A percentile compares a stretch with the other conserved stretches of the same genome.
phyloP scores from a whole-genome alignment of 1,140 invertebrate species.

The Cylas formicarius region DNA sequence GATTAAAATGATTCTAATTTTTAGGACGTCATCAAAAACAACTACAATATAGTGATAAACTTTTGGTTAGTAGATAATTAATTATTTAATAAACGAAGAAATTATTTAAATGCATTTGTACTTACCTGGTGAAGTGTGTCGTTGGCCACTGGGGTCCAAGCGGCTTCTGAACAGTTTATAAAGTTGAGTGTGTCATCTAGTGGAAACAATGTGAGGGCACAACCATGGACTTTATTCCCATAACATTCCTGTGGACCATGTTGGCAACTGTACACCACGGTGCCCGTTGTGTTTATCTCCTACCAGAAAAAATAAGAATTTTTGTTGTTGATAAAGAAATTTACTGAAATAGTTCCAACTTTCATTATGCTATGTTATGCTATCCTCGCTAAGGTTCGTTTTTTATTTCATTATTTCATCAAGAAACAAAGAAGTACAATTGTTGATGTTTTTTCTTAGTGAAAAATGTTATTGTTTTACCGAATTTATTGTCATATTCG shows the following conservation, averaged over 20 bases:
- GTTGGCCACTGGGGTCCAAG: too few species aligned
- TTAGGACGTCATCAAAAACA: constrained; percentile 10
- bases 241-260: constrained; percentile 58
- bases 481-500: not conserved
- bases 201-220: constrained; percentile 46
- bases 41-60: constrained; percentile 12
- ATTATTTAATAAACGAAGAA: constrained; percentile 8
- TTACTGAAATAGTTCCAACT: too few species aligned
- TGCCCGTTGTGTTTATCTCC: constrained; percentile 28
- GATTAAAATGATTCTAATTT: constrained; percentile 6
- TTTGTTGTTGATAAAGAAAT: too few species aligned
- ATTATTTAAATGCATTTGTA: constrained; percentile 7
- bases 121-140: constrained; percentile 1
- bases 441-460: not conserved
- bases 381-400: too few species aligned
- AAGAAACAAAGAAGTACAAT: not conserved
- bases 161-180: constrained; percentile 42
- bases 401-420: too few species aligned
- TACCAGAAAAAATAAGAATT: too few species aligned
- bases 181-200: constrained; percentile 42
- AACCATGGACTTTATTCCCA: constrained; percentile 58
- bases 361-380: too few species aligned
- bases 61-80: not conserved
- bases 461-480: not conserved
- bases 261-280: constrained; percentile 54